These are phyloP conservation scores for Diplodus sargus DNA, from an alignment of 2,797 vertebrate species.

Conservation along the genomic window DNA sequence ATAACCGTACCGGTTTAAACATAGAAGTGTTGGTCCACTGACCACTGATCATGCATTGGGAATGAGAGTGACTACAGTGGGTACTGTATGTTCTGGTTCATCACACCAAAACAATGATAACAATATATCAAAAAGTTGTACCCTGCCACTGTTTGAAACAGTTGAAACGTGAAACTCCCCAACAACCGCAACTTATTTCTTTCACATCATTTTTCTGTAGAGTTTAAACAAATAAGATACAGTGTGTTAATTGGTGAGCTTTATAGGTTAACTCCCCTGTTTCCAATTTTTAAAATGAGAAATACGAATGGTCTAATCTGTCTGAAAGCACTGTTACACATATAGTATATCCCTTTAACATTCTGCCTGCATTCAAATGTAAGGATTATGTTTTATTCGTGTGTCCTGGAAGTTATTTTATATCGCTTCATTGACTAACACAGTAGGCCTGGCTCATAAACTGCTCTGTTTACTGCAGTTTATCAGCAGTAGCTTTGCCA, in stretches of 20 bases:
- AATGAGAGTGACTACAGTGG: background rate
- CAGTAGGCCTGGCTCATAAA: too few relatives aligned
- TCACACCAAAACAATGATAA: background rate
- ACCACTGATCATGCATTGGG: too few relatives aligned
- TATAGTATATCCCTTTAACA: background rate
- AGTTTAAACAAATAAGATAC: background rate
- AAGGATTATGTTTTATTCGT: background rate
- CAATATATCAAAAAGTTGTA: background rate
- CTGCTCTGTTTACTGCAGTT: too few relatives aligned
- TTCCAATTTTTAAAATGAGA: background rate
- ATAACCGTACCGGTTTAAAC: too few relatives aligned
- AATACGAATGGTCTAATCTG: background rate
- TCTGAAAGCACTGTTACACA: background rate
- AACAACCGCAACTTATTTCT: background rate
- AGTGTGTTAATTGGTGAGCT: background rate
- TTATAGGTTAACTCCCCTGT: background rate
- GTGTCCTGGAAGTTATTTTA: too few relatives aligned
- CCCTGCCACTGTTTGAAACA: background rate
- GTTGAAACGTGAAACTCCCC: background rate
- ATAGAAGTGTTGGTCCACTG: too few relatives aligned
- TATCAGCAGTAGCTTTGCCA: too few relatives aligned
- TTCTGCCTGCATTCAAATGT: background rate
- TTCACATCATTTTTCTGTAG: background rate
- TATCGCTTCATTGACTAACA: too few relatives aligned
- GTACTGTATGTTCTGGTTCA: background rate